Evolutionary conservation across 2,888 invertebrate genomes (phyloP), one percentile per base, ranked within the genome.

Genomic region (Arctia plantaginis): DNA sequence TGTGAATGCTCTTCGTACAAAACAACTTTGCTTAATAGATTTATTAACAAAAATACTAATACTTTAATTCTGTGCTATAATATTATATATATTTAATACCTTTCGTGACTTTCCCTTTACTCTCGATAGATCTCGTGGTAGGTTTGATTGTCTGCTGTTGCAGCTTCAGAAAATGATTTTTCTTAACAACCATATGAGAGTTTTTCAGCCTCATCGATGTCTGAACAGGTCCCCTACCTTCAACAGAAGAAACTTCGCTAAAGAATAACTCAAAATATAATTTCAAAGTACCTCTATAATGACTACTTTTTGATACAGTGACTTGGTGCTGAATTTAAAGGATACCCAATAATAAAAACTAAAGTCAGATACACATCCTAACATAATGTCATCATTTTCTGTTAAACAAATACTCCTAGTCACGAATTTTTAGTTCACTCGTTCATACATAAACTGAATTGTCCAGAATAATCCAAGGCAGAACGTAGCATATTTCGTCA

Each of bases 161-260:
- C 18, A 30, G 71, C 23, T 47, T 47, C 0, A 44, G 4, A 20
- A 20, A 30, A 33, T 35, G 67, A 33, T 67, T 62, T 62, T 39
- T 71, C 18, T 44, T 67, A 20, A 44, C 44, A 18, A 62, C 41
- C 10, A 44, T 39, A 27, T 30, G 33, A 23, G 59, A 15, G n/a
- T 6, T 51, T 13, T 69, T 59, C 20, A 76, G 75, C 12, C 71
- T 76, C 70, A 77, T 71, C 51, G 74, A 72, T 47, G 47, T 66
- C 13, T 27, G 44, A 47, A 33, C 44, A 47, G 44, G 64, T 51
- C 47, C 77, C 68, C 65, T 77, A 44, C 82, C 83, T 84, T 74
- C 59, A 84, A 81, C 10, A 77, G 69, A 80, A 12, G 68, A 78
- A 77, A 70, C 41, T n/a, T 13, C 33, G 39, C 76, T 74, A 71